A percentile compares a stretch with the other conserved stretches of the same genome.
Evolutionary conservation across 1,140 invertebrate species (phyloP).

Genomic region (Diploscapter pachys): DNA sequence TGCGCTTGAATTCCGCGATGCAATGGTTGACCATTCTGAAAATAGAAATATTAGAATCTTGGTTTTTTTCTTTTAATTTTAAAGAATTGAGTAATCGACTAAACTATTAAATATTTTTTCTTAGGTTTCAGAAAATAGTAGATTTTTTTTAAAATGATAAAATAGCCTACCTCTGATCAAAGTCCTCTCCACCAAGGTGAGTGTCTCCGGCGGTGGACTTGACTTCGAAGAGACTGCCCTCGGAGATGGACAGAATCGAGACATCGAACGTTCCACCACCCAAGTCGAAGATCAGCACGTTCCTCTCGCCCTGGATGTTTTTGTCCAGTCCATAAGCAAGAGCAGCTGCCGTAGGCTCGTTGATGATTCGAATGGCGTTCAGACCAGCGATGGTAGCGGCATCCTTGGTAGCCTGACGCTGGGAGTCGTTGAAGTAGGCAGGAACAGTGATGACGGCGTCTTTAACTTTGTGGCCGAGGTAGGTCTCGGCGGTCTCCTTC

Average conservation of each 20-base stretch:
- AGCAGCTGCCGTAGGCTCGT: constrained; percentile 64
- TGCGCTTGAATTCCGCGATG: constrained; percentile 31
- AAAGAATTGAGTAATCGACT: constrained; percentile 72
- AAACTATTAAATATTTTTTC: no score
- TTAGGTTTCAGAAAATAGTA: no score
- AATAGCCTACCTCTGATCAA: constrained; percentile 56
- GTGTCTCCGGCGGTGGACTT: constrained; percentile 41
- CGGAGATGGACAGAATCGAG: constrained; percentile 78
- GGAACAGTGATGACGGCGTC: constrained; percentile 62
- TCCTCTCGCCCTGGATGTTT: constrained; percentile 60
- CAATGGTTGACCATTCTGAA: constrained; percentile 60
- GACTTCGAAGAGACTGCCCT: constrained; percentile 65
- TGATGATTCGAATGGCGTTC: constrained; percentile 71
- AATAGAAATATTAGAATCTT: constrained; percentile 60
- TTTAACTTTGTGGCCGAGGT: constrained; percentile 61
- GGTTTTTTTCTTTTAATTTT: constrained; percentile 68
- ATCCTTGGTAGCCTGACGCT: constrained; percentile 70
- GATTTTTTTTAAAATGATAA: constrained; percentile 27
- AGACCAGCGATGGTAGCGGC: constrained; percentile 69
- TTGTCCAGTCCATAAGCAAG: constrained; percentile 64
- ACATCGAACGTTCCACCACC: constrained; percentile 73
- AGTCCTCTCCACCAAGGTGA: constrained; percentile 61
- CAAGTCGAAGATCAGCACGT: constrained; percentile 64
- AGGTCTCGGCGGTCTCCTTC: constrained; percentile 48
- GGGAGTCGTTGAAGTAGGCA: constrained; percentile 62